Evolutionary conservation across 2,888 invertebrate species (phyloP), one percentile per base, ranked within the genome.

Genomic region (Ctena decussata): DNA sequence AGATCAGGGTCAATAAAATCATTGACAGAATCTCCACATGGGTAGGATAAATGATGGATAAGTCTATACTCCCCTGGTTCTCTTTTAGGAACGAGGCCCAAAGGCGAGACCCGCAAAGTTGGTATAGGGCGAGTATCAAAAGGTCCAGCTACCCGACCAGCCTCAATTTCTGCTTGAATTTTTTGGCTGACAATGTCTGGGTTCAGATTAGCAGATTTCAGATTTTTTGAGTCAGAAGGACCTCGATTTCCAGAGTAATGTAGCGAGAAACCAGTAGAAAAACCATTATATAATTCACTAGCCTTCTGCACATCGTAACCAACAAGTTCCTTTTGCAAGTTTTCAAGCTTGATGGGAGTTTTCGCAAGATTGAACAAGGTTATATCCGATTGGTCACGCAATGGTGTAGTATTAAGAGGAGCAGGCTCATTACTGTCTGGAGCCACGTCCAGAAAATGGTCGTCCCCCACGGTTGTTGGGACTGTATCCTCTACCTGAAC

Each of bases 21-120:
- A 24, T 78, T 77, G n/a, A 77, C 49, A 32, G 77, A 77, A 35
- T 71, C 39, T 21, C 60, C 73, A 37, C 21, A 11, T 35, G 80
- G 80, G 32, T 49, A 75, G 30, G 80, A 80, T n/a, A 75, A 49
- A 49, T 80, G 74, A 27, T 80, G 80, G 27, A 75, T 80, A 18
- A 80, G 35, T 0, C 80, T 32, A n/a, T 27, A 73, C 0, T 49
- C 21, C 21, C 35, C 69, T 24, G 37, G 35, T 35, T 73, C 72
- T 27, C 44, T 73, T 60, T 73, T 11, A 18, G 78, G 73, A 37
- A 80, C 76, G 6, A 81, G 71, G 8, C 81, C 81, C 32, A 81
- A 32, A 27, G 81, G 81, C 1, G 81, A 81, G 15, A 81, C 53
- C 8, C 57, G 41, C 53, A 76, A 71, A 39, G 39, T 39, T 53